Percentiles rank a stretch among this genome's conserved stretches.
These are phyloP conservation scores for Cassiopea xamachana DNA, from an alignment of 30 jellyfish, hydroid and myxozoan species.

Conservation along the genomic window DNA sequence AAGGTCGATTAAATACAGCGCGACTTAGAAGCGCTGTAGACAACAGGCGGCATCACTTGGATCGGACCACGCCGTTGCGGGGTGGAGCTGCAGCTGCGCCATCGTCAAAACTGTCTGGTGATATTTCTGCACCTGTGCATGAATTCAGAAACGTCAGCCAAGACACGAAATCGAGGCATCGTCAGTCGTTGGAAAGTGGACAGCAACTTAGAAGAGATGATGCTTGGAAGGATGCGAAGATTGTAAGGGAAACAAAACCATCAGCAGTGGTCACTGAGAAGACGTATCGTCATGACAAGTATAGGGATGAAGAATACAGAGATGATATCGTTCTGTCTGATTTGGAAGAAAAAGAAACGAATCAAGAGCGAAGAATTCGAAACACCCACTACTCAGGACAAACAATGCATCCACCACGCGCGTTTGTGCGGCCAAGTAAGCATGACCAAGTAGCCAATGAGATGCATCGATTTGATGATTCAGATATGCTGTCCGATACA, in stretches of 20 bases:
- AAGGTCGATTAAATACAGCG: constrained; percentile 65
- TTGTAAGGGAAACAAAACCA: constrained; percentile 41
- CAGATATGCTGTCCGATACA: constrained; percentile 59
- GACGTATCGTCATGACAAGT: constrained; percentile 32
- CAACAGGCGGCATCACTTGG: constrained; percentile 77
- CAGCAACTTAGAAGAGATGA: not conserved
- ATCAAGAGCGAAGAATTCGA: not conserved
- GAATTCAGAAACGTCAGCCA: constrained; percentile 39
- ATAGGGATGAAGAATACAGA: constrained; percentile 42
- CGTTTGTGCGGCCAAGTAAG: constrained; percentile 68
- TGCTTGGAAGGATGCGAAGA: not conserved
- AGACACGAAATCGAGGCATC: constrained; percentile 2
- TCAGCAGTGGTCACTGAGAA: not conserved
- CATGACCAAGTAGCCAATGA: constrained; percentile 9
- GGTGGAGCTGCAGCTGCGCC: constrained; percentile 49
- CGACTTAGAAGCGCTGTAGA: constrained; percentile 43
- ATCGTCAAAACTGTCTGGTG: constrained; percentile 30
- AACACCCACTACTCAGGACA: not conserved
- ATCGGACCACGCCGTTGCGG: constrained; percentile 70
- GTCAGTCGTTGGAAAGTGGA: not conserved
- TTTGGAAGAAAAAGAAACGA: constrained; percentile 15
- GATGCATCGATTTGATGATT: constrained; percentile 11
- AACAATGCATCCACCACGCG: constrained; percentile 52
- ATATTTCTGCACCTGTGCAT: constrained; percentile 50
- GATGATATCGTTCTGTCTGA: constrained; percentile 43